These are phyloP conservation scores for Idris sp. DNA, from an alignment of 1,140 invertebrate species.

Conservation along the genomic window DNA sequence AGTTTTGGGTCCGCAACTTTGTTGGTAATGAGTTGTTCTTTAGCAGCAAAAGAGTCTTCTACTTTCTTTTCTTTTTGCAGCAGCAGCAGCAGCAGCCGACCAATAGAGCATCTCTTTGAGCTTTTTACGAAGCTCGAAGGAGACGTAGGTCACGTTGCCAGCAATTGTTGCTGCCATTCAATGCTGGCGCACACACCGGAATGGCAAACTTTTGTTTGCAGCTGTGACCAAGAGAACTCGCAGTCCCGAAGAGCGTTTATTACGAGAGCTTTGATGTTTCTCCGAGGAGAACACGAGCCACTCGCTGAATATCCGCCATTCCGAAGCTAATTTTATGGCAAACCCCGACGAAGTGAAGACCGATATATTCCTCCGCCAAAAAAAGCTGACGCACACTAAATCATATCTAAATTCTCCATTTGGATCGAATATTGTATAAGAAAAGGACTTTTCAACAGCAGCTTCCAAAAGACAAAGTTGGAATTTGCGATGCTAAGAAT, in stretches of 20 bases:
- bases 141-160: conserved; percentile 58
- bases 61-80: conserved; percentile 43
- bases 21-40: conserved; percentile 16
- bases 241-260: conserved; percentile 63
- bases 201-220: conserved; percentile 67
- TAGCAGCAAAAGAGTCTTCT: conserved; percentile 42
- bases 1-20: conserved; percentile 33
- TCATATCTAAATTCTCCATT: no score
- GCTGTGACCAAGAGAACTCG: conserved; percentile 64
- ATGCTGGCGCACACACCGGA: conserved; percentile 33
- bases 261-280: conserved; percentile 60
- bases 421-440: no score
- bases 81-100: conserved; percentile 34
- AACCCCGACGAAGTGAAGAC: conserved; percentile 28
- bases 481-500: no score
- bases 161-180: conserved; percentile 59
- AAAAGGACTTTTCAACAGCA: no score
- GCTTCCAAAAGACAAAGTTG: no score
- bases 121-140: conserved; percentile 48
- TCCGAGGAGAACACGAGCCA: conserved; percentile 49
- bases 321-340: conserved; percentile 36
- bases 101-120: conserved; percentile 46
- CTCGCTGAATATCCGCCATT: conserved; percentile 53
- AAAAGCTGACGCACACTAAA: conserved; percentile 19
- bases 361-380: conserved; percentile 17